phyloP scores from a whole-genome alignment of 1,140 invertebrate genomes.

The Ridgeia piscesae region DNA sequence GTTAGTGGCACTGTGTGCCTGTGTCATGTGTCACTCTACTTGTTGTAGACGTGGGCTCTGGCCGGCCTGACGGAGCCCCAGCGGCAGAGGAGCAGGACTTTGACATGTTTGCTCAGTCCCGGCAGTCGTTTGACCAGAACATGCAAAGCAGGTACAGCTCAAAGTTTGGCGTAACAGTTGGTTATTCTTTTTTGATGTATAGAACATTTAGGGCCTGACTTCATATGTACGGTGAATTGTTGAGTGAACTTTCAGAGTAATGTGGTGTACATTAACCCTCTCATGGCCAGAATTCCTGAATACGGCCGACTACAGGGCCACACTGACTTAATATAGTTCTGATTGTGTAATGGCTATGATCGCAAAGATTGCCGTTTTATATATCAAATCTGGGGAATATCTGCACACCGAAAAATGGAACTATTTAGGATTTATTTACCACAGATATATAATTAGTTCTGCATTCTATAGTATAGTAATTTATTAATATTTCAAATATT shows the following conservation, averaged over 20 bases:
- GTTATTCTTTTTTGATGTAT: background rate
- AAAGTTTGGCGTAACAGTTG: background rate
- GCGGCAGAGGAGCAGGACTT: conserved; percentile 68
- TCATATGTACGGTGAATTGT: background rate
- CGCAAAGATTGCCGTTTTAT: no score
- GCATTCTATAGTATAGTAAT: no score
- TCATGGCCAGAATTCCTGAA: no score
- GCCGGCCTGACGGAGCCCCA: conserved; percentile 11
- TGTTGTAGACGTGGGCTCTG: background rate
- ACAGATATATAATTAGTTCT: no score
- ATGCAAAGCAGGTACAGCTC: conserved; percentile 24
- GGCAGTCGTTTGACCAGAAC: conserved; percentile 60
- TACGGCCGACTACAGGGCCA: no score
- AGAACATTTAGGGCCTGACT: background rate
- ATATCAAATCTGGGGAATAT: no score
- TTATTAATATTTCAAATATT: no score
- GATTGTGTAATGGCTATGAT: no score
- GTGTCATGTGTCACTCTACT: background rate
- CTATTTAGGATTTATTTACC: no score
- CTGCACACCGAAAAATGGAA: no score
- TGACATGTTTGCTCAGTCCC: conserved; percentile 88
- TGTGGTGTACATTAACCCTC: background rate
- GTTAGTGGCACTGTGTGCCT: background rate
- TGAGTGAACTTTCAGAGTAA: background rate
- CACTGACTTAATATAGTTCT: no score